Evolutionary conservation across 2,113 vertebrate species (phyloP).

Genomic region (Mesitornis unicolor): DNA sequence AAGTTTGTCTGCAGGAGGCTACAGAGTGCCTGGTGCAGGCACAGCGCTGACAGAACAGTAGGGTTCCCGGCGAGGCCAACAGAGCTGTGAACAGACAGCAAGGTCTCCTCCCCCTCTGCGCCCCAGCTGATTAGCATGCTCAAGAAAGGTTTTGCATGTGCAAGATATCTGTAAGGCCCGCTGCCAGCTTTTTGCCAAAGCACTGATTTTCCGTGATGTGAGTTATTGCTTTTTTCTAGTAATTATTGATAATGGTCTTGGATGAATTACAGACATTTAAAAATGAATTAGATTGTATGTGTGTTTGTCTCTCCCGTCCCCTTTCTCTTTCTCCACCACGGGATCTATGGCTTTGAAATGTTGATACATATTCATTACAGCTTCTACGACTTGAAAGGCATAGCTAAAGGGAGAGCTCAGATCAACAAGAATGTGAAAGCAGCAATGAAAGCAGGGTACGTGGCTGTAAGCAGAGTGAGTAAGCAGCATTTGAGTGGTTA

Average conservation of each 20-base stretch:
- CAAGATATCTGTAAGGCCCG: conserved; percentile 25
- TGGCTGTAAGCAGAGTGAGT: background rate
- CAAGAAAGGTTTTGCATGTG: conserved; percentile 11
- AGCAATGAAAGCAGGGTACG: background rate
- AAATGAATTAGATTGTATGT: conserved; percentile 51
- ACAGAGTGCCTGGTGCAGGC: background rate
- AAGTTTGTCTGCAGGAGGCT: background rate
- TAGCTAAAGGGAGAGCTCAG: conserved; percentile 48
- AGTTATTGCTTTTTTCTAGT: conserved; percentile 41
- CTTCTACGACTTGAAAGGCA: conserved; percentile 41
- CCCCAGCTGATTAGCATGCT: conserved; percentile 6
- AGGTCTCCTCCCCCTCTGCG: background rate
- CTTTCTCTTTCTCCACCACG: conserved; percentile 27
- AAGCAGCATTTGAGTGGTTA: background rate
- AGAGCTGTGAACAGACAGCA: background rate
- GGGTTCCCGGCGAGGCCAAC: background rate
- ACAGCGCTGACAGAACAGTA: background rate
- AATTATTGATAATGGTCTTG: conserved; percentile 65
- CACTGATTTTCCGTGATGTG: background rate
- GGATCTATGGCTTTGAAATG: conserved; percentile 55
- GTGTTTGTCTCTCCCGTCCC: background rate
- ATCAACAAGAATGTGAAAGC: conserved; percentile 27
- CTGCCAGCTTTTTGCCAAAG: conserved; percentile 46
- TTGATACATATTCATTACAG: conserved; percentile 65
- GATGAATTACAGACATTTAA: conserved; percentile 65